Evolutionary conservation across 1,140 invertebrate species (phyloP).

Genomic region (Monochamus saltuarius): DNA sequence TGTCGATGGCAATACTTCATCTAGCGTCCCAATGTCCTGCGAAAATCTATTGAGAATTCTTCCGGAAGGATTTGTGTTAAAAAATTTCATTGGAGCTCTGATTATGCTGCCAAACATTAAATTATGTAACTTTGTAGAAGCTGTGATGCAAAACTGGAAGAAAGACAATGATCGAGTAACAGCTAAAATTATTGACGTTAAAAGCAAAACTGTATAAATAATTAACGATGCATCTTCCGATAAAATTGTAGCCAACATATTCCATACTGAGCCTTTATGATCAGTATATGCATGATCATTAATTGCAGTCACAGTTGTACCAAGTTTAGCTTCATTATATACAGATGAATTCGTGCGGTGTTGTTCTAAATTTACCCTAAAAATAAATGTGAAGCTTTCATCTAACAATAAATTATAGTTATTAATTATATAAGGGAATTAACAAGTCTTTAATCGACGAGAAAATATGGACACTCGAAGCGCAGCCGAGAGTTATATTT

Average conservation of each 20-base stretch:
- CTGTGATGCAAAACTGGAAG: conserved; percentile 71
- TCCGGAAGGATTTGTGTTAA: conserved; percentile 80
- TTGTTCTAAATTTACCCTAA: conserved; percentile 11
- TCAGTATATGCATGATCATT: too few relatives aligned
- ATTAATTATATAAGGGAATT: too few relatives aligned
- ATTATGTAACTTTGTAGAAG: conserved; percentile 68
- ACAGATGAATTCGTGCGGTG: background rate
- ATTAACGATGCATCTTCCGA: conserved; percentile 13
- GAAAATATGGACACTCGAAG: too few relatives aligned
- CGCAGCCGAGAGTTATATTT: too few relatives aligned
- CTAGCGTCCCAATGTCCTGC: conserved; percentile 76
- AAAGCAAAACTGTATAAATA: conserved; percentile 6
- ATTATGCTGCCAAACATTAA: conserved; percentile 80
- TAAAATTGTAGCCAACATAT: background rate
- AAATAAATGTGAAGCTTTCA: background rate
- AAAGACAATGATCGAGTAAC: conserved; percentile 68
- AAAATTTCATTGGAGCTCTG: conserved; percentile 81
- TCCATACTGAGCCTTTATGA: conserved; percentile 53
- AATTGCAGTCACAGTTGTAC: conserved; percentile 55
- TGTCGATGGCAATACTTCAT: conserved; percentile 76
- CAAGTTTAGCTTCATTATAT: conserved; percentile 59
- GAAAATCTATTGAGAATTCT: conserved; percentile 74
- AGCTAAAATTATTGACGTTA: conserved; percentile 55
- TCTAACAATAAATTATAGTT: too few relatives aligned
- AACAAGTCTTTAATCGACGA: too few relatives aligned